Conservation (phyloP, 2,888 invertebrate genomes). For the Idaea straminata region DNA sequence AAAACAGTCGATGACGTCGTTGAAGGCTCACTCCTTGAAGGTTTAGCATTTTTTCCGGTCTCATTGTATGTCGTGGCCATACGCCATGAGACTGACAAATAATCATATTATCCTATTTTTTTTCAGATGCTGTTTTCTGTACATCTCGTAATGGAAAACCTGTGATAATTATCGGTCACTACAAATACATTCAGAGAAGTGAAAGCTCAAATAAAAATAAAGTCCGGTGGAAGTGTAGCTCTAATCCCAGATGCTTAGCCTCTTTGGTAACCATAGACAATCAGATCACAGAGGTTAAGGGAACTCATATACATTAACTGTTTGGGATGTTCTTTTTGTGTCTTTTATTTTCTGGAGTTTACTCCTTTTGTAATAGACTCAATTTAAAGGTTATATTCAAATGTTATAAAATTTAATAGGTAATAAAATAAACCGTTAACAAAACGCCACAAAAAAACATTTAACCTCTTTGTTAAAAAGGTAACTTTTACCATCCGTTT, state of each 20-base stretch:
- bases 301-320: background rate
- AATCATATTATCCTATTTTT: background rate
- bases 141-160: conserved; percentile 36
- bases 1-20: no score
- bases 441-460: no score
- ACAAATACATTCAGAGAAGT: conserved; percentile 22
- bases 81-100: background rate
- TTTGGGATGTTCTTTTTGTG: background rate
- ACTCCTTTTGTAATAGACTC: no score
- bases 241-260: background rate
- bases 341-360: no score
- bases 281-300: background rate
- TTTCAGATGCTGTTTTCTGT: conserved; percentile 33
- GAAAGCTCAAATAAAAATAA: conserved; percentile 27
- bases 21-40: no score
- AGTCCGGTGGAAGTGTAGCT: background rate
- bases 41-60: no score
- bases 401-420: no score
- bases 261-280: background rate
- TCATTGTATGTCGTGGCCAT: background rate
- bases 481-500: no score
- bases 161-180: conserved; percentile 33
- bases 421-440: no score
- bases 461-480: no score
- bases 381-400: no score